phyloP scores from a whole-genome alignment of 2,888 invertebrate species.

The Ichneumoninae sp. region DNA sequence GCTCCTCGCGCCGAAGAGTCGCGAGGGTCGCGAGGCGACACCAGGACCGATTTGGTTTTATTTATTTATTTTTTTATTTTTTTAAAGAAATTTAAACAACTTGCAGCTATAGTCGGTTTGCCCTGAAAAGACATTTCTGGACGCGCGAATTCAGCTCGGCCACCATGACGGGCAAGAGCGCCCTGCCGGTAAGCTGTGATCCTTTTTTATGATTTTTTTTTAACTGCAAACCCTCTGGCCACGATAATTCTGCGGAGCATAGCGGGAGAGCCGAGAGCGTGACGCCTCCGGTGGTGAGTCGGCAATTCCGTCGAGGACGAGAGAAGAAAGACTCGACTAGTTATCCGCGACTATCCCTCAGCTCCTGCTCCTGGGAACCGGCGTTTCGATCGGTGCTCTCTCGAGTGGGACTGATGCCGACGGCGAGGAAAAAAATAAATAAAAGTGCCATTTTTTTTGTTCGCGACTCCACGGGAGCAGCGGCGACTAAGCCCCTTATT shows the following conservation, averaged over 20 bases:
- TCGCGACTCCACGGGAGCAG: background rate
- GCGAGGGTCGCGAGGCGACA: background rate
- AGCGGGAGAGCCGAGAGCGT: constrained; percentile 49
- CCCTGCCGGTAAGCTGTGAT: background rate
- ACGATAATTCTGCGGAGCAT: constrained; percentile 34
- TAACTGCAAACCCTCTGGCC: constrained; percentile 9
- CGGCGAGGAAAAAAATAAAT: constrained; percentile 27
- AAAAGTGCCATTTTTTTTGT: background rate
- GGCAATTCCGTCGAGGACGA: constrained; percentile 49
- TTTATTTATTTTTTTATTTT: background rate
- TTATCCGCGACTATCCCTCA: constrained; percentile 10
- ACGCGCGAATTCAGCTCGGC: constrained; percentile 13
- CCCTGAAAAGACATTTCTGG: background rate
- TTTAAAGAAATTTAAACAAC: background rate
- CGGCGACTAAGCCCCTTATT: constrained; percentile 10
- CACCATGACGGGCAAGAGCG: too few species aligned
- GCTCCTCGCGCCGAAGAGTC: background rate
- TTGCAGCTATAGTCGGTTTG: background rate
- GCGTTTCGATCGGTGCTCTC: constrained; percentile 45
- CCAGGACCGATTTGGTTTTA: too few species aligned
- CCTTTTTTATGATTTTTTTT: background rate
- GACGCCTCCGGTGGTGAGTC: constrained; percentile 50
- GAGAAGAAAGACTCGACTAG: constrained; percentile 18
- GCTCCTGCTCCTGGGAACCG: constrained; percentile 48
- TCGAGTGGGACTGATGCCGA: constrained; percentile 43